These are phyloP conservation scores for Raja brachyura DNA, from an alignment of 2,113 vertebrate species.

Conservation along the genomic window DNA sequence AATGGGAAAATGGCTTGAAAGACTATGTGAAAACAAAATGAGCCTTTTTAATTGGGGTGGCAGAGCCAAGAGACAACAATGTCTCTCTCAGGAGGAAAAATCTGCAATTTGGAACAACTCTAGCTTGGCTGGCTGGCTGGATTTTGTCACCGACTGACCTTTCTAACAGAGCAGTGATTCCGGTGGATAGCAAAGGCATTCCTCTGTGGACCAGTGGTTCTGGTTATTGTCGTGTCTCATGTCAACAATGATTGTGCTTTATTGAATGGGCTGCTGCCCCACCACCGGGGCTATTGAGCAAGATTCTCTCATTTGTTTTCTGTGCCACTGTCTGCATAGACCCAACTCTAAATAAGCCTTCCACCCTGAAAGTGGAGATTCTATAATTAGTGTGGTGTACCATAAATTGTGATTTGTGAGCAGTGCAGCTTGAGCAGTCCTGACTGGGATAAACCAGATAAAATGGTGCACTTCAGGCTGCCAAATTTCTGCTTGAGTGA, in stretches of 20 bases:
- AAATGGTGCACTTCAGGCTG: not conserved
- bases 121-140: not conserved
- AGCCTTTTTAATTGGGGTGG: not conserved
- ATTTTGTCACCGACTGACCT: too few species aligned
- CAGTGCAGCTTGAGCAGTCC: too few species aligned
- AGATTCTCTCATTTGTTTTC: not conserved
- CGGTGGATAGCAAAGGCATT: not conserved
- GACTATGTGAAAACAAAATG: not conserved
- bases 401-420: not conserved
- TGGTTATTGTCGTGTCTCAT: not conserved
- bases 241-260: not conserved
- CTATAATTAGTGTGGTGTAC: not conserved
- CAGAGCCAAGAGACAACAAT: not conserved
- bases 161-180: not conserved
- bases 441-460: not conserved
- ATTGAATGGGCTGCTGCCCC: not conserved
- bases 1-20: not conserved
- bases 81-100: not conserved
- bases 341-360: too few species aligned
- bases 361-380: not conserved
- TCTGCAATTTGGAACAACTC: not conserved
- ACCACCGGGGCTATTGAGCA: not conserved
- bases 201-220: not conserved
- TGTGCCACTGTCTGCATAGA: too few species aligned
- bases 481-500: not conserved